A percentile compares a stretch with the other conserved stretches of the same genome.
Evolutionary conservation across 2,888 invertebrate genomes (phyloP).

Genomic region (Perizoma flavofasciatum): DNA sequence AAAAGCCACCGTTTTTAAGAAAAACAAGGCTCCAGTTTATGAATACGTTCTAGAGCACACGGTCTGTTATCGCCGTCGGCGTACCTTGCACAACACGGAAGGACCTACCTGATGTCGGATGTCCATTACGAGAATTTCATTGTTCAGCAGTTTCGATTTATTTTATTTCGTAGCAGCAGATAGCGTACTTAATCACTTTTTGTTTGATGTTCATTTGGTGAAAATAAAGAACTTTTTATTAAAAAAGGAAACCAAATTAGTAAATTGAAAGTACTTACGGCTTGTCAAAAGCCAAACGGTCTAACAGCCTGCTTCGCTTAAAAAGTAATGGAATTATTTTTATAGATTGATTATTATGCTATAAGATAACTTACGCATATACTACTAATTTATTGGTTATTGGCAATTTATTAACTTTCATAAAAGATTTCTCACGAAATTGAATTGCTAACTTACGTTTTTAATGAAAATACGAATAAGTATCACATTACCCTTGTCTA

Average conservation of each 20-base stretch:
- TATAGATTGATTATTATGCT: not conserved
- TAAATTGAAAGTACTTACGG: constrained; percentile 50
- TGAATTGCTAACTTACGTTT: constrained; percentile 6
- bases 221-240: constrained; percentile 49
- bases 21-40: not conserved
- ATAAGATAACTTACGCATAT: too few species aligned
- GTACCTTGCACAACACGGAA: constrained; percentile 14
- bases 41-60: constrained; percentile 1
- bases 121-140: constrained; percentile 51
- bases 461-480: constrained; percentile 13
- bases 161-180: constrained; percentile 49
- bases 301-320: constrained; percentile 20
- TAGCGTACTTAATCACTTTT: constrained; percentile 68
- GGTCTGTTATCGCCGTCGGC: constrained; percentile 5
- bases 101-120: constrained; percentile 33
- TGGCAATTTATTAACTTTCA: too few species aligned
- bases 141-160: constrained; percentile 59
- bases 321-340: constrained; percentile 9
- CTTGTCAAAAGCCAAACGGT: constrained; percentile 47
- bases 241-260: constrained; percentile 42
- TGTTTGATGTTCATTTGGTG: constrained; percentile 56
- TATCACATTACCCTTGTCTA: constrained; percentile 25
- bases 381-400: too few species aligned
- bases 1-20: too few species aligned
- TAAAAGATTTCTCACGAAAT: not conserved